These are phyloP conservation scores for Trissoscelio sp. DNA, from an alignment of 2,888 invertebrate genomes.

Conservation along the genomic window DNA sequence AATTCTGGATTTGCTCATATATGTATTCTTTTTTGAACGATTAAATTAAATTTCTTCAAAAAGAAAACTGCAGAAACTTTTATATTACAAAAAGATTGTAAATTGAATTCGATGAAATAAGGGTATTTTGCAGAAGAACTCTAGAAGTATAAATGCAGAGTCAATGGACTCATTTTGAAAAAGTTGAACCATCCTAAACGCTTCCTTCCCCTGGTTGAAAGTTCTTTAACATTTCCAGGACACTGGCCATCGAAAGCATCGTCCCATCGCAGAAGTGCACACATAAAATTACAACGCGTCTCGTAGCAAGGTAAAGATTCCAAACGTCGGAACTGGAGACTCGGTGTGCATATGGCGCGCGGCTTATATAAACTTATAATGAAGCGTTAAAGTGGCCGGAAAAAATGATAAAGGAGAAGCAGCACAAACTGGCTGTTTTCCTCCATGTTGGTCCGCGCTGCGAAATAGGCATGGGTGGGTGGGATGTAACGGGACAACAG, in stretches of 20 bases:
- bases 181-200: background rate
- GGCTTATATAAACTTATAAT: slow-evolving; percentile 61
- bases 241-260: slow-evolving; percentile 39
- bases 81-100: no score
- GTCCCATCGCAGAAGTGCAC: slow-evolving; percentile 24
- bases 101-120: no score
- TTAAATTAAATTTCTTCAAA: no score
- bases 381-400: slow-evolving; percentile 58
- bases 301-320: slow-evolving; percentile 39
- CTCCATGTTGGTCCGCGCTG: slow-evolving; percentile 46
- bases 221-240: slow-evolving; percentile 54
- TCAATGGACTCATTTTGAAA: no score
- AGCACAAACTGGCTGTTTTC: slow-evolving; percentile 52
- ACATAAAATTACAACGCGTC: slow-evolving; percentile 48
- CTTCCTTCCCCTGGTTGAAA: slow-evolving; percentile 10
- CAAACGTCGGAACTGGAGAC: slow-evolving; percentile 52
- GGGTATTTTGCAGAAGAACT: no score
- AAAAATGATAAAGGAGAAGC: slow-evolving; percentile 63
- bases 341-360: slow-evolving; percentile 53
- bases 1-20: no score
- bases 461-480: slow-evolving; percentile 57
- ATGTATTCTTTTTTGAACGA: no score
- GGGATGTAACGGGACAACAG: slow-evolving; percentile 57
- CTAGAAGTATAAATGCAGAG: no score
- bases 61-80: no score